Evolutionary conservation across 2,888 invertebrate genomes (phyloP), one percentile per base, ranked within the genome.

Genomic region (Quadriops clusia): DNA sequence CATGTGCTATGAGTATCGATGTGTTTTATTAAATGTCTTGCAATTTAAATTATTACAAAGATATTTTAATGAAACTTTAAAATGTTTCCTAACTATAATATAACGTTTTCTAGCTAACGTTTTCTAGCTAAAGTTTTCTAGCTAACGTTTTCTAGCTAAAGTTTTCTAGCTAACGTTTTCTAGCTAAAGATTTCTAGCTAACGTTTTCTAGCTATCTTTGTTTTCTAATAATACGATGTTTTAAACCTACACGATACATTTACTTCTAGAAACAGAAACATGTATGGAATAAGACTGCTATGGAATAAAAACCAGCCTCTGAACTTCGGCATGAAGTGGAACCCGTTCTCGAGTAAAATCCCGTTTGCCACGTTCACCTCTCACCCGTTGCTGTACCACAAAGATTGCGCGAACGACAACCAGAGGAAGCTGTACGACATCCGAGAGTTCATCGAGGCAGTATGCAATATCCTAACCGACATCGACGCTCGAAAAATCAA

Each of bases 351-450:
- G 40, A 73, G 72, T 36, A 74, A 80, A 34, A 77, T 86, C 38
- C 87, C 87, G 0, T 81, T 77, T 62, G 58, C 74, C 17, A 86
- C 85, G 1, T 77, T 80, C 44, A 74, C 81, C 1, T 83, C 81
- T 32, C 89, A 89, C 60, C 87, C 86, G 5, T 67, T 83, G 18
- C 74, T 68, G 48, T 76, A 74, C 68, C 74, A 77, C 49, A 77
- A 76, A 72, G 58, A 56, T 34, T 54, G 50, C 33, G 44, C 43
- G 3, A 51, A 53, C 32, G 53, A 54, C 34, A 49, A 47, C 31
- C 39, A 51, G 17, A 42, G 43, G 22, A 51, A 45, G 30, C 48
- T 68, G 1, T 77, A 70, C 50, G 72, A 74, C 50, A 67, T 74
- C 54, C 76, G 75, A 41, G 58, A 67, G 6, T 73, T 77, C 46